phyloP scores from a whole-genome alignment of 2,113 vertebrate species.

The Murina feae region DNA sequence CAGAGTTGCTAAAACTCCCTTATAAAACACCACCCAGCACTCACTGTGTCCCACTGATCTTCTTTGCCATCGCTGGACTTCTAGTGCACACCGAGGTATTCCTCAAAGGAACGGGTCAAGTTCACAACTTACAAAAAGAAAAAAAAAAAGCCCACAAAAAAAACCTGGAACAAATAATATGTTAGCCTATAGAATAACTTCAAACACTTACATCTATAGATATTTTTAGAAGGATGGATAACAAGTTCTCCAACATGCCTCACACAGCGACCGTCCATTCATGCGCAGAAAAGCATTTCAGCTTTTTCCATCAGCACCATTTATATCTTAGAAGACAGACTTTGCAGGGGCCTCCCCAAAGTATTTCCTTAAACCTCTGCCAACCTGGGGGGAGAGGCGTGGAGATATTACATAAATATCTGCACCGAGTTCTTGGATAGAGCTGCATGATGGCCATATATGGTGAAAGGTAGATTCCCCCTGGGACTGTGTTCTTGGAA shows the following conservation, averaged over 20 bases:
- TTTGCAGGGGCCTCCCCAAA: conserved; percentile 23
- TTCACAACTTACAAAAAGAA: neutral
- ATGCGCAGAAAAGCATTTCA: neutral
- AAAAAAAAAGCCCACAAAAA: neutral
- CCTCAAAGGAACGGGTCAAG: neutral
- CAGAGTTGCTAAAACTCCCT: neutral
- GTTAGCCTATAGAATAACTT: neutral
- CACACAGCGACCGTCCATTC: neutral
- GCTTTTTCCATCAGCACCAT: conserved; percentile 52
- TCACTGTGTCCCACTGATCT: neutral
- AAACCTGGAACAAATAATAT: neutral
- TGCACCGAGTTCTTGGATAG: conserved; percentile 31
- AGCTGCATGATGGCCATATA: conserved; percentile 52
- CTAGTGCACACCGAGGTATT: neutral
- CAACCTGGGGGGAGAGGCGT: neutral
- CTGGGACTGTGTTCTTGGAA: conserved; percentile 42
- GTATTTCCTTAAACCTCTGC: conserved; percentile 55
- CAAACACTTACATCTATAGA: neutral
- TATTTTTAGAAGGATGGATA: conserved; percentile 40
- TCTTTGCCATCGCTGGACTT: neutral
- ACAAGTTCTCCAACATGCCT: conserved; percentile 6
- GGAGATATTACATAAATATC: conserved; percentile 59
- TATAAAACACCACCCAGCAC: neutral
- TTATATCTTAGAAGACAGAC: conserved; percentile 19
- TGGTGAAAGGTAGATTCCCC: conserved; percentile 65